phyloP scores from a whole-genome alignment of 2,113 vertebrate species.

The Barbus barbus region DNA sequence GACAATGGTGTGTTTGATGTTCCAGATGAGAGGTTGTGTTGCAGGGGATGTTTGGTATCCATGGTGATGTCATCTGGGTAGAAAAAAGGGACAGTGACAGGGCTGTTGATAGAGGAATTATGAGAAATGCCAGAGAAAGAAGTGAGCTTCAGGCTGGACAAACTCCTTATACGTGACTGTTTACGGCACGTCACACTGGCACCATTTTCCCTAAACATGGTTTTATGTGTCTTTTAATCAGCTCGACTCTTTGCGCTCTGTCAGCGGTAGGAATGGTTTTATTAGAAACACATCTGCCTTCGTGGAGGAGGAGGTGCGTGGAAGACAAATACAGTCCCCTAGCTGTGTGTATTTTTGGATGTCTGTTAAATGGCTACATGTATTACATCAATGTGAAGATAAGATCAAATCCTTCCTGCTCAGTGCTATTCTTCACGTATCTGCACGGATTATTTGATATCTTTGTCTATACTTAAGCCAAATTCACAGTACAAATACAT shows the following conservation, averaged over 20 bases:
- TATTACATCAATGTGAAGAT: conserved; percentile 33
- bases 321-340: conserved; percentile 4
- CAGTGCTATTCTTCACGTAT: conserved; percentile 6
- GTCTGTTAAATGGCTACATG: conserved; percentile 31
- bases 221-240: conserved; percentile 6
- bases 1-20: conserved; percentile 44
- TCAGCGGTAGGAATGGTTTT: not conserved
- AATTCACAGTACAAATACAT: not conserved
- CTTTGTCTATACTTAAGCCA: conserved; percentile 39
- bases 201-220: not conserved
- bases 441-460: conserved; percentile 14
- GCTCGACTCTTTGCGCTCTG: not conserved
- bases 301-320: not conserved
- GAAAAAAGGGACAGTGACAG: conserved; percentile 40
- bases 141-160: conserved; percentile 47
- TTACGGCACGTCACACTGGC: conserved; percentile 8
- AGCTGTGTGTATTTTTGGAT: conserved; percentile 22
- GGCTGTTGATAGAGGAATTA: conserved; percentile 47
- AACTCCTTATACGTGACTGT: conserved; percentile 34
- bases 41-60: conserved; percentile 51
- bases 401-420: conserved; percentile 27
- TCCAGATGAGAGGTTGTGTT: conserved; percentile 34
- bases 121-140: conserved; percentile 39
- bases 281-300: not conserved
- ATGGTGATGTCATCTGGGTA: conserved; percentile 45